Base-by-base conservation (phyloP, 1,140 invertebrate genomes). In the Myzus persicae region DNA sequence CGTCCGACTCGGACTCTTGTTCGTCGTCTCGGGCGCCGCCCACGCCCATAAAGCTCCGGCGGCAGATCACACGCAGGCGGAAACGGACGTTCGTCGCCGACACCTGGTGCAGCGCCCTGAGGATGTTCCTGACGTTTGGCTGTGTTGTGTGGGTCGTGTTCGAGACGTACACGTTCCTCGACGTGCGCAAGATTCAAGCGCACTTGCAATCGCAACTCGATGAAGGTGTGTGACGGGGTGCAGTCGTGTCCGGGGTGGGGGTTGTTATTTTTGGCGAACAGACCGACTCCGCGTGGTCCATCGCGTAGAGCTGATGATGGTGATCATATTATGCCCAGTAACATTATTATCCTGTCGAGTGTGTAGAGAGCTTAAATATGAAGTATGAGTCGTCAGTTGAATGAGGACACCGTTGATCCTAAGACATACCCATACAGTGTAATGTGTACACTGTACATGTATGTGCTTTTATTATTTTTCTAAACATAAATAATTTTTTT, bases 81-180 rank as follows among this genome's bases (percentile, higher is more conserved):
- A 94, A 94, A 94, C 94, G 48, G 44, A 48, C 76, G 94, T 94
- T 87, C 94, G 94, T 93, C 93, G 84, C 93, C 94, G 91, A 95
- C 95, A 84, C 93, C 94, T 51, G 96, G 95, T 94, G 95, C 95
- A 8, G 95, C 95, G 91, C 95, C 91, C 94, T 96, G 40, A 95
- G 96, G 48, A 96, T 96, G n/a, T 97, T 96, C 94, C 96, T 96
- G 44, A 96, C 96, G n/a, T 95, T 97, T 93, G 95, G 96, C 22
- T 95, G 96, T 46, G 96, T 96, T 94, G 96, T 96, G 14, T 96
- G 96, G 94, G 95, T 97, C 38, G 95, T 93, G 14, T 96, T 96
- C 76, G 96, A 97, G 67, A 95, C 97, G 93, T 97, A 96, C 96
- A 95, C 97, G 8, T 97, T 97, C 94, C 96, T 97, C 54, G 96